Conservation (phyloP, 2,113 vertebrate genomes). For the Tauraco erythrolophus region DNA sequence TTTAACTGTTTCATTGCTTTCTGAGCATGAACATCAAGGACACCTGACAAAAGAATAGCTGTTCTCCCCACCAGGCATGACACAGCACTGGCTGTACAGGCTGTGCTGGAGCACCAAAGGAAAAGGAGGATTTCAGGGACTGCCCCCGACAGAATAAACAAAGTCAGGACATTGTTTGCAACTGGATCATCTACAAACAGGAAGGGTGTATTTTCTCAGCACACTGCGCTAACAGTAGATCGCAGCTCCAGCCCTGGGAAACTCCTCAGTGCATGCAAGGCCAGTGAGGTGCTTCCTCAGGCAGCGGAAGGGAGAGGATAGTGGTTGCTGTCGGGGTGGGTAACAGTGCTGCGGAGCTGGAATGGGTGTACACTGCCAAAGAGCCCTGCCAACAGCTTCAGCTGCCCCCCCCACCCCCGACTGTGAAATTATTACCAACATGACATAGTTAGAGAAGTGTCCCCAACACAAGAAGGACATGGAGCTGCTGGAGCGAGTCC, state of each 20-base stretch:
- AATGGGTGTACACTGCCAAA: accelerated
- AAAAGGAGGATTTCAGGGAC: background rate
- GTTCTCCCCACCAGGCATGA: accelerated
- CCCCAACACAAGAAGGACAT: too few relatives aligned
- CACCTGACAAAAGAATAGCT: background rate
- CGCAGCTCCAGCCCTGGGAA: background rate
- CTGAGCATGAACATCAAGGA: background rate
- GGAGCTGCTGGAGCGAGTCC: too few relatives aligned
- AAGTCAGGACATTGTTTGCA: background rate
- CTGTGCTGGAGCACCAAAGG: background rate
- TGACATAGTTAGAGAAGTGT: background rate
- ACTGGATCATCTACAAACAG: background rate
- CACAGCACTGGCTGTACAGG: accelerated
- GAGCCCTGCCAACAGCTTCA: background rate
- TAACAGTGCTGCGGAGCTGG: background rate
- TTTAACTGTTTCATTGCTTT: background rate
- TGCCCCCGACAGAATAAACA: background rate
- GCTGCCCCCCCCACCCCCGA: background rate
- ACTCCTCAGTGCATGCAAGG: accelerated
- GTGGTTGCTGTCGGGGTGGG: accelerated
- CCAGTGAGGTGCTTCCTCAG: background rate
- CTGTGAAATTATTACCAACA: too few relatives aligned
- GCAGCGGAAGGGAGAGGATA: background rate
- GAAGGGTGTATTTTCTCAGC: background rate
- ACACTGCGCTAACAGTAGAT: accelerated